Base-by-base conservation (phyloP, 2,888 invertebrate genomes). In the Himalopsyche anomala region DNA sequence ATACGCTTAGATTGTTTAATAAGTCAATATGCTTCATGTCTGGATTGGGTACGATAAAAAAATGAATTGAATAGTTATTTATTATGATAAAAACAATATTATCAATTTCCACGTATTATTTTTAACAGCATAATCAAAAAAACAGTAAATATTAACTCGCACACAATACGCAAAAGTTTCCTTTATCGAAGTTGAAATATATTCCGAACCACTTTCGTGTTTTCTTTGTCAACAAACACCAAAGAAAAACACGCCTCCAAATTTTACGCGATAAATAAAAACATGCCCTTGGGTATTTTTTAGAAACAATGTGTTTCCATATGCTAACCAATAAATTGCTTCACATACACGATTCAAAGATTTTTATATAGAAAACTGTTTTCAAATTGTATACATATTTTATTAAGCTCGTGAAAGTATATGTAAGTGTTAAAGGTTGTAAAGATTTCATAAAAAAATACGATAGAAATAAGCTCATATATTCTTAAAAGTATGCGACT, bases 141-240 rank as follows among this genome's bases (percentile, higher is more conserved):
- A 12, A 36, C 12, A 38, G 74, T 74, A 74, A 74, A 74, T 74
- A 74, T 74, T 74, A 74, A 74, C 19, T 74, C 36, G 74, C 38
- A 74, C 74, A 36, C 74, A 74, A 36, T 74, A 74, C 74, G 36
- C 36, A 74, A 74, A 74, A 74, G 74, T 74, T 74, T 12, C 36
- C 74, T 74, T 74, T 36, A 36, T 19, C 19, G 36, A 74, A 74
- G 74, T 74, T 74, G 74, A 74, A 74, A 74, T 74, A 38, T 74
- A 74, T 74, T 74, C 74, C n/a, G 38, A 74, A 38, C 74, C 74
- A 74, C 74, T 74, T 74, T 38, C 12, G 74, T 74, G 74, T 74
- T 74, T 74, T 74, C 74, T 74, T 74, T 74, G 74, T 74, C 74
- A 74, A 74, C 74, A 74, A 74, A 74, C 74, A 74, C 74, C 38